Base-by-base conservation (phyloP, 2,113 vertebrate species). In the Physeter macrocephalus region DNA sequence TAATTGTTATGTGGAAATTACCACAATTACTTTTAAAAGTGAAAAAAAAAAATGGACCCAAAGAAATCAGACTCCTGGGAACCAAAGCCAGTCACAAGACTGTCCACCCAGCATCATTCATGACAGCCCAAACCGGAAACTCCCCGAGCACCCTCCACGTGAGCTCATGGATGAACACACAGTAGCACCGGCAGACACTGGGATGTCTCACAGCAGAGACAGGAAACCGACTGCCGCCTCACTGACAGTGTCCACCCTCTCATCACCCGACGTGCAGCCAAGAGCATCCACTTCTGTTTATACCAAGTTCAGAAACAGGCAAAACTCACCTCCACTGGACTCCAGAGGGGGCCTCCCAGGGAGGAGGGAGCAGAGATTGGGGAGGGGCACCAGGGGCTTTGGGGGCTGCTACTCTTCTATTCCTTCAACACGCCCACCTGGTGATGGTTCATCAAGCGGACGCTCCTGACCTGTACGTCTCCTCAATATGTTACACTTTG, bases 101-200 rank as follows among this genome's bases (percentile, higher is more conserved):
- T 27, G 61, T 29, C 77, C 34, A 27, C 2, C 59, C 14, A 4
- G 94, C 29, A 8, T 15, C 31, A 9, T 17, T 14, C 41, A 0
- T 1, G 11, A 36, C 17, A 67, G 80, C 39, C 13, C 39, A 13
- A 49, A 84, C 31, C 12, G 11, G 59, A 43, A 67, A 15, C 11
- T 15, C 0, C 46, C 34, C 21, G 8, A 27, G 4, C 0, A 0
- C 12, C n/a, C 6, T 69, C 49, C 49, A 25, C 0, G 0, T 12
- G 20, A 72, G 69, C 1, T 54, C 77, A 14, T 0, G 2, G 67
- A 39, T 1, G 36, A 34, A 64, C 64, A 82, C 41, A 36, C 29
- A 3, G 57, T 0, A 1, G 52, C 41, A 11, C 25, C 21, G 8
- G 5, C 31, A 46, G 72, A 36, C 1, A 7, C 62, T 12, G 15